phyloP scores from a whole-genome alignment of 2,113 vertebrate genomes.

The Ceyx melanurus region DNA sequence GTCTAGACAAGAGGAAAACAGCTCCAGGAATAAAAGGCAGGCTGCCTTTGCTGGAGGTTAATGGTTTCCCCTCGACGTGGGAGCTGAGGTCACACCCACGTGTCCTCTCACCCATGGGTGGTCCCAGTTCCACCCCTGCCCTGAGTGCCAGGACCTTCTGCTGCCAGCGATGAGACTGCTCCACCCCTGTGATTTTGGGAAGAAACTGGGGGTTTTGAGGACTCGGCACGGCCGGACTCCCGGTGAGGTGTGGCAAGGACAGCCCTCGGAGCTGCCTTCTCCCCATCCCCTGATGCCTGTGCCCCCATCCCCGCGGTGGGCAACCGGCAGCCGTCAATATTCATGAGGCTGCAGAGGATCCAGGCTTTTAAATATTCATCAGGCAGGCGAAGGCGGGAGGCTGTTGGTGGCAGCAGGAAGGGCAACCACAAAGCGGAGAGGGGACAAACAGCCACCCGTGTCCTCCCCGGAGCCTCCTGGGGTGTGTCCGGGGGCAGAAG shows the following conservation, averaged over 20 bases:
- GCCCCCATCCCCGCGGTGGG: accelerated
- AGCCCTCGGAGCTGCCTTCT: background rate
- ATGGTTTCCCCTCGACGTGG: background rate
- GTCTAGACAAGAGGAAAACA: accelerated
- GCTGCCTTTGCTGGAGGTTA: background rate
- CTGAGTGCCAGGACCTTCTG: background rate
- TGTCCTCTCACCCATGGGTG: accelerated
- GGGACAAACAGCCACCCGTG: background rate
- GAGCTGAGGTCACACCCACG: background rate
- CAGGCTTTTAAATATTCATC: conserved; percentile 38
- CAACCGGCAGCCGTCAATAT: background rate
- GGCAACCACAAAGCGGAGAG: background rate
- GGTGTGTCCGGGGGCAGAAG: background rate
- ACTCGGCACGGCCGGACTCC: accelerated
- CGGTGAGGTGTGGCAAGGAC: accelerated
- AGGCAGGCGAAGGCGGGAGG: background rate
- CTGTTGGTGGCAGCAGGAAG: background rate
- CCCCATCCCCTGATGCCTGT: background rate
- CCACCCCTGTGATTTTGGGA: background rate
- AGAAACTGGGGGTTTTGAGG: accelerated
- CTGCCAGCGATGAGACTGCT: accelerated
- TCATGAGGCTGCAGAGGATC: conserved; percentile 44
- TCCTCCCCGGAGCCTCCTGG: accelerated
- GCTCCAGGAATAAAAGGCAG: background rate
- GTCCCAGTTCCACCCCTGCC: background rate